phyloP scores from a whole-genome alignment of 1,140 invertebrate genomes.

The Zaprionus camerounensis region DNA sequence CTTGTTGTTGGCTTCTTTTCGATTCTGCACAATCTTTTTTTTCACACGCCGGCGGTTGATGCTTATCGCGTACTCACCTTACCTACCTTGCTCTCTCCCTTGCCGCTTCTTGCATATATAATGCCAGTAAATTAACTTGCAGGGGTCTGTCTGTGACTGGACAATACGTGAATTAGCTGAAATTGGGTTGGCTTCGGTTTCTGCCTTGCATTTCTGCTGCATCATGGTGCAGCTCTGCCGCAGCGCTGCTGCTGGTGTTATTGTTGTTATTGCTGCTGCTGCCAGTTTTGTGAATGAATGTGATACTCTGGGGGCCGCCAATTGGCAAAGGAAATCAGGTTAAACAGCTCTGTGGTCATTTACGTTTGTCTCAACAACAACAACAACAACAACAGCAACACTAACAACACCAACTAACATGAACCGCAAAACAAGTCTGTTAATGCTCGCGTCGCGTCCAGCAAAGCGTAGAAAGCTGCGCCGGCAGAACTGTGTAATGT shows the following conservation, averaged over 20 bases:
- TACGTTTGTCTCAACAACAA: slow-evolving; percentile 48
- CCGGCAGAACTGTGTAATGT: slow-evolving; percentile 25
- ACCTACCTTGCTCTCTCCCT: neutral
- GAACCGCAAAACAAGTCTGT: slow-evolving; percentile 25
- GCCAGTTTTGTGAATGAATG: slow-evolving; percentile 67
- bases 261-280: slow-evolving; percentile 34
- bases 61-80: slow-evolving; percentile 24
- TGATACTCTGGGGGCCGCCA: slow-evolving; percentile 45
- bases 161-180: slow-evolving; percentile 61
- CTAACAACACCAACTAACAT: slow-evolving; percentile 9
- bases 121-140: slow-evolving; percentile 59
- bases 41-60: slow-evolving; percentile 53
- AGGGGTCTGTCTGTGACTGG: slow-evolving; percentile 43
- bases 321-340: slow-evolving; percentile 75
- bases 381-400: slow-evolving; percentile 31
- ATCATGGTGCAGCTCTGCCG: slow-evolving; percentile 51
- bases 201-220: slow-evolving; percentile 60
- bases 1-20: neutral
- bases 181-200: slow-evolving; percentile 54
- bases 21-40: slow-evolving; percentile 19
- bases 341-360: slow-evolving; percentile 74
- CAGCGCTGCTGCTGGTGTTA: slow-evolving; percentile 13
- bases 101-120: slow-evolving; percentile 41
- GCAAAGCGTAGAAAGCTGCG: slow-evolving; percentile 65
- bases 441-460: slow-evolving; percentile 26